Evolutionary conservation across 2,797 vertebrate species (phyloP), one percentile per base, ranked within the genome.

Genomic region (Hypotaenidia philippensis): DNA sequence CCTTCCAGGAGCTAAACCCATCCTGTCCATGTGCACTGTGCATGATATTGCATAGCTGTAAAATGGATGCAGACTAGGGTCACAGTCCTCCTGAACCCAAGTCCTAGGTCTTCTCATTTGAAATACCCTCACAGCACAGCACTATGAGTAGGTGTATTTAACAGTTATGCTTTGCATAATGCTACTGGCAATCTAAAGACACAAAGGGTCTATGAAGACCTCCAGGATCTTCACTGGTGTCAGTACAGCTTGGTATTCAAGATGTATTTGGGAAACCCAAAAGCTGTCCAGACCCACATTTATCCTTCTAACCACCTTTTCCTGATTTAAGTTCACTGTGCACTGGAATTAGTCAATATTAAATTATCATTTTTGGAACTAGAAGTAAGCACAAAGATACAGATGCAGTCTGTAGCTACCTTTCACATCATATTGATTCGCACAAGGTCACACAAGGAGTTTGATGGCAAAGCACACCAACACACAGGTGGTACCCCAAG

Each of bases 381-480:
- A 65, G 38, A 65, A 68, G 17, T 5, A 60, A 81, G 38, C 45
- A 53, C 52, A 77, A 82, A 45, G 34, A 13, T 1, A 2, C 6
- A 22, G 47, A 41, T 78, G 53, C 72, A 81, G 10, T 3, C 57
- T 36, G 19, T 34, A 86, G 76, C 53, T 21, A 11, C n/a, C 61
- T 60, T 91, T 91, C 15, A 56, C n/a, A 40, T 65, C n/a, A 26
- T n/a, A 31, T 44, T 47, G 89, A 66, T 92, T 71, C 66, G 29
- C 79, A 78, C 84, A 95, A 93, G 87, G 89, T 92, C 89, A 84
- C 66, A 69, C 47, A 66, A 81, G 26, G 79, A 78, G 38, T 52
- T 3, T 49, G 87, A 68, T 93, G 77, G 10, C 76, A 85, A 63
- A 84, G 60, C 71, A n/a, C 36, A 84, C 66, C 22, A 75, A 64